These are phyloP conservation scores for Anser brachyrhynchus DNA, from an alignment of 2,113 vertebrate genomes.

Conservation along the genomic window DNA sequence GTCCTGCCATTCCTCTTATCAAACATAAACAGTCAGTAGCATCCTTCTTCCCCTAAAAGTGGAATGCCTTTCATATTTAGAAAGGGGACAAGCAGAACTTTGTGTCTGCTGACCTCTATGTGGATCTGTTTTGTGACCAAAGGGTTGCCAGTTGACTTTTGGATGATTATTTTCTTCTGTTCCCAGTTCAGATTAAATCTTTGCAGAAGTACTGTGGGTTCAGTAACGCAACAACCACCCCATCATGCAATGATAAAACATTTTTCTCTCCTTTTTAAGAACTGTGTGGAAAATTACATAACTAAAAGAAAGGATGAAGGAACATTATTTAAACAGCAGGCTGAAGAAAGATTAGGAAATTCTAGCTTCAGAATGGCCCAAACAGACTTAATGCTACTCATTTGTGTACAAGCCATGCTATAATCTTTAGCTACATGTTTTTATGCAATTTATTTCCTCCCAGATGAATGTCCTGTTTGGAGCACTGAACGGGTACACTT, in stretches of 20 bases:
- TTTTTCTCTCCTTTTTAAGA: slow-evolving; percentile 14
- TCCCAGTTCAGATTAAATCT: not conserved
- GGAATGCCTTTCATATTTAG: not conserved
- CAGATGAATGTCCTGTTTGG: not conserved
- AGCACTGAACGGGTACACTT: not conserved
- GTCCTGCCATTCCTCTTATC: not conserved
- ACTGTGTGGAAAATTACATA: not conserved
- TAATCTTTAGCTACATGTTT: not conserved
- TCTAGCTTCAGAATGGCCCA: not conserved
- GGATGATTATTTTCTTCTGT: not conserved
- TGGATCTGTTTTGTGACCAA: not conserved
- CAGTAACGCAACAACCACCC: not conserved
- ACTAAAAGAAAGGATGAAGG: not conserved
- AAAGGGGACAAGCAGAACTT: not conserved
- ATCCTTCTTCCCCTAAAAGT: not conserved
- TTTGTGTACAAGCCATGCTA: not conserved
- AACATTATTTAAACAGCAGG: not conserved
- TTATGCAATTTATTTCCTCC: not conserved
- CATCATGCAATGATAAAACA: not conserved
- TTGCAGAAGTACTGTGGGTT: not conserved
- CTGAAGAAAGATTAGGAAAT: slow-evolving; percentile 6
- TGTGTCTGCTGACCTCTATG: not conserved
- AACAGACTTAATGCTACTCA: not conserved
- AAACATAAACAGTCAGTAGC: not conserved
- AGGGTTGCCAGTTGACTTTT: not conserved